Conservation (phyloP, 2,797 vertebrate species). For the Phoxinus dragarum region DNA sequence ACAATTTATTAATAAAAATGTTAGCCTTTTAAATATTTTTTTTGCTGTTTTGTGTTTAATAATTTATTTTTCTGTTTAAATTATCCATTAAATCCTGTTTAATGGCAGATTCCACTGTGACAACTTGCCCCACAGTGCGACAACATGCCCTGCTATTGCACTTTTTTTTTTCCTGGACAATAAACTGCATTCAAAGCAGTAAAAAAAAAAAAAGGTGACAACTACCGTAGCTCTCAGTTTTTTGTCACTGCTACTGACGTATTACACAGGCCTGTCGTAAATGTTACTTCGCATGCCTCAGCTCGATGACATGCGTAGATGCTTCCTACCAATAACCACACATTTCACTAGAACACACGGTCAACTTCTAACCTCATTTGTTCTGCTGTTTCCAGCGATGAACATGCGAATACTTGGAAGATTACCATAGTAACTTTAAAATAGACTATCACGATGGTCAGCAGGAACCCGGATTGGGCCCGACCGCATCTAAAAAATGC, state of each 20-base stretch:
- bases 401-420: slow-evolving; percentile 13
- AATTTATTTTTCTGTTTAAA: neutral
- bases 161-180: neutral
- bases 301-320: slow-evolving; percentile 11
- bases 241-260: neutral
- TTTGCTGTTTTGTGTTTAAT: neutral
- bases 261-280: neutral
- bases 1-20: neutral
- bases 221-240: neutral
- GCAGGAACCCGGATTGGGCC: neutral
- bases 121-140: neutral
- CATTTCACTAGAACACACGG: slow-evolving; percentile 64
- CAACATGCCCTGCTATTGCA: neutral
- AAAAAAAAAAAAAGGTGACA: too few relatives aligned
- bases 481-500: neutral
- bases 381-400: slow-evolving; percentile 35
- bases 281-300: neutral
- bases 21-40: neutral
- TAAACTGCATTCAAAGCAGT: too few relatives aligned
- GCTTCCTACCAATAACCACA: slow-evolving; percentile 68
- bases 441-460: neutral
- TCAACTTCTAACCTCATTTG: slow-evolving; percentile 64
- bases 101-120: neutral
- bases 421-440: neutral
- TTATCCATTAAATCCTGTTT: neutral